A percentile compares a stretch with the other conserved stretches of the same genome.
Evolutionary conservation across 1,140 invertebrate species (phyloP).

Genomic region (Bombus waltoni): DNA sequence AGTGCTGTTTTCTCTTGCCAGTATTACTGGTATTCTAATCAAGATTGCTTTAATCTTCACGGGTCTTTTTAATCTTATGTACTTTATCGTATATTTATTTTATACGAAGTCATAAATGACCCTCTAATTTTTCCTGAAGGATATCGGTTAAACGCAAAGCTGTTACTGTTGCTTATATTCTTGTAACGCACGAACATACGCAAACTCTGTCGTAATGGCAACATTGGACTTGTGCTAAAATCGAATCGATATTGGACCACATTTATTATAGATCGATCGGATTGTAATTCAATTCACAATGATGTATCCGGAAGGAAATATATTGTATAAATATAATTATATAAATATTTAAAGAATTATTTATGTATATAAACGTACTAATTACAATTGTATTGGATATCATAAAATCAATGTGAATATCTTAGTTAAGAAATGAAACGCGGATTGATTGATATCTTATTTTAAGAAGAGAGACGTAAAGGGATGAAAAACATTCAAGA

Average conservation of each 20-base stretch:
- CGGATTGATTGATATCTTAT: neutral
- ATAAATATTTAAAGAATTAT: conserved; percentile 37
- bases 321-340: conserved; percentile 43
- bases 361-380: conserved; percentile 14
- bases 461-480: neutral
- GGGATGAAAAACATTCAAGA: neutral
- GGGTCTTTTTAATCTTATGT: conserved; percentile 15
- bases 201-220: neutral
- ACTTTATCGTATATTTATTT: conserved; percentile 58
- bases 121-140: neutral
- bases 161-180: conserved; percentile 15
- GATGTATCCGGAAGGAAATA: conserved; percentile 8
- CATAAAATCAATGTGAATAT: neutral
- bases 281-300: conserved; percentile 11
- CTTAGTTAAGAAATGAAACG: neutral
- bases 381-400: neutral
- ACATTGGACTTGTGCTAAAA: neutral
- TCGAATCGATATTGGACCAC: neutral
- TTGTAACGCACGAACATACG: conserved; percentile 3
- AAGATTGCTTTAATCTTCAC: neutral
- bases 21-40: neutral
- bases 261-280: neutral
- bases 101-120: conserved; percentile 2
- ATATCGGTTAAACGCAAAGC: neutral
- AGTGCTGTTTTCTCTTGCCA: neutral